phyloP scores from a whole-genome alignment of 2,797 vertebrate genomes.

The Varecia variegata region DNA sequence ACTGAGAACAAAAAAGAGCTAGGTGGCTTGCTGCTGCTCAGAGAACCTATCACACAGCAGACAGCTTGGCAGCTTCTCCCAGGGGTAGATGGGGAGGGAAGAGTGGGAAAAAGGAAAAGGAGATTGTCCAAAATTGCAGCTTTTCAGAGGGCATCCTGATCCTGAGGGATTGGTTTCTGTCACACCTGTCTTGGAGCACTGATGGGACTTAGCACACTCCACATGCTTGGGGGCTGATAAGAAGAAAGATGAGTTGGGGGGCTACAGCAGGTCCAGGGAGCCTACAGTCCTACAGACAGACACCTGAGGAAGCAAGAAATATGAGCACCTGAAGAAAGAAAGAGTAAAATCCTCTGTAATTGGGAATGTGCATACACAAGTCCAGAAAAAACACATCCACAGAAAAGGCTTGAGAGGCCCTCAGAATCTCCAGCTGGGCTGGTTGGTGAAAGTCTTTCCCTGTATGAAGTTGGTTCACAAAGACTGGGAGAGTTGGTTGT shows the following conservation, averaged over 20 bases:
- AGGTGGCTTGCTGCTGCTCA: neutral
- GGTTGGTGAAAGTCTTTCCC: neutral
- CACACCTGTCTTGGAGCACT: neutral
- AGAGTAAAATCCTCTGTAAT: neutral
- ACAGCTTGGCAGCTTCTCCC: neutral
- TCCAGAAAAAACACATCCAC: no score
- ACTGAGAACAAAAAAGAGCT: neutral
- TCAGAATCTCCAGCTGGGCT: no score
- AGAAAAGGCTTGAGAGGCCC: neutral
- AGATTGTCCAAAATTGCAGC: neutral
- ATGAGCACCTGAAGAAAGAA: neutral
- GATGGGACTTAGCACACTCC: neutral
- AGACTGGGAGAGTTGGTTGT: neutral
- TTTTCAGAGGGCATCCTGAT: neutral
- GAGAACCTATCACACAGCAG: neutral
- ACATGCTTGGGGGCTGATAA: neutral
- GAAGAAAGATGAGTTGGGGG: neutral
- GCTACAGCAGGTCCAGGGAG: neutral
- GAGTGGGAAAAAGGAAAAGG: neutral
- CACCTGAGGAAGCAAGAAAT: neutral
- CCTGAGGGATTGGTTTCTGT: neutral
- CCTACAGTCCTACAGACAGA: neutral
- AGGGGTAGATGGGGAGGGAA: neutral
- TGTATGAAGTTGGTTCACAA: neutral
- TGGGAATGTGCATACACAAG: neutral